These are phyloP conservation scores for Triplophysa yarkandensis DNA, from an alignment of 2,797 vertebrate genomes.

Conservation along the genomic window DNA sequence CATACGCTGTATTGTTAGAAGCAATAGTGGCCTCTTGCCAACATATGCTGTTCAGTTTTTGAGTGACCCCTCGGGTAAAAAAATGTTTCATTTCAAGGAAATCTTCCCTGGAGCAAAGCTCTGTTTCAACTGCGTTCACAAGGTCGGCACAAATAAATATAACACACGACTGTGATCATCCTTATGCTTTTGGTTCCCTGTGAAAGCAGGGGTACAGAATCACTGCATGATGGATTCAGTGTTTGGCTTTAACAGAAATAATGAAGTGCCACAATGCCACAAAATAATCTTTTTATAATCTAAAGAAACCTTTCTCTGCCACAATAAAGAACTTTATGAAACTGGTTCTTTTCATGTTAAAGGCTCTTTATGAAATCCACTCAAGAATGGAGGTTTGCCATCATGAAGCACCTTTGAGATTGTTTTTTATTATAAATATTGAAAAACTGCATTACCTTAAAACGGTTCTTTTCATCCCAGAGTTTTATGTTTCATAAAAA, in stretches of 20 bases:
- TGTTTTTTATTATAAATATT: neutral
- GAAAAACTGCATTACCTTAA: neutral
- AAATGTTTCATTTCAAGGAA: slow-evolving; percentile 53
- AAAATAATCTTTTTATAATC: too few relatives aligned
- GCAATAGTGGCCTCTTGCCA: slow-evolving; percentile 15
- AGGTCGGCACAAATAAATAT: slow-evolving; percentile 1
- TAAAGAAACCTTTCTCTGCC: too few relatives aligned
- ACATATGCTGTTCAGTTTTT: slow-evolving; percentile 36
- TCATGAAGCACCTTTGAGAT: neutral
- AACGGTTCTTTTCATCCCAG: slow-evolving; percentile 12
- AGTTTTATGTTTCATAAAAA: slow-evolving; percentile 5
- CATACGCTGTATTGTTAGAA: slow-evolving; percentile 1
- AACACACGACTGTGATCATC: neutral
- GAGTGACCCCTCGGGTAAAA: slow-evolving; percentile 36
- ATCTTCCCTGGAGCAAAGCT: slow-evolving; percentile 24
- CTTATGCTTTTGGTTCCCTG: neutral
- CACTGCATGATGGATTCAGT: neutral
- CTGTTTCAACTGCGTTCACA: neutral
- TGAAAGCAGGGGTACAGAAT: neutral
- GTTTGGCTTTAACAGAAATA: neutral
- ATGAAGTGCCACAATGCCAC: neutral
- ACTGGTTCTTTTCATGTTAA: too few relatives aligned
- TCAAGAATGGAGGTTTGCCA: too few relatives aligned
- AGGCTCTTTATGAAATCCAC: too few relatives aligned
- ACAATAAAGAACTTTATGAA: too few relatives aligned